Base-by-base conservation (phyloP, 2,797 vertebrate species). In the Sebastes melanostomus region DNA sequence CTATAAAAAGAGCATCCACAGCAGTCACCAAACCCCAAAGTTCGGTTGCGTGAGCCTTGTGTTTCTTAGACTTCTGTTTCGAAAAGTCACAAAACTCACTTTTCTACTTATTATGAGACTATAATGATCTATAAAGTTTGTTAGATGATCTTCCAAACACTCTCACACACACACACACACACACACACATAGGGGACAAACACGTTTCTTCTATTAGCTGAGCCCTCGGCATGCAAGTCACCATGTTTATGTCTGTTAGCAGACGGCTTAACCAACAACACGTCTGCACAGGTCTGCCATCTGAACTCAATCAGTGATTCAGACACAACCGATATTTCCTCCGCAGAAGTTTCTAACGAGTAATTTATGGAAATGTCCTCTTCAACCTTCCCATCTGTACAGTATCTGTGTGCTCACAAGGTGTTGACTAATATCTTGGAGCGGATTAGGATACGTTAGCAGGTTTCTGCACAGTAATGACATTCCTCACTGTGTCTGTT, bases 401-500 rank as follows among this genome's bases (percentile, higher is more conserved):
- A 16, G 68, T 86, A 65, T 77, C 20, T 86, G 84, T 80, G 75
- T 30, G 46, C 32, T 77, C 50, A 59, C 76, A 68, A 56, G 27
- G 62, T 78, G 81, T 86, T 92, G 90, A 86, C 81, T 87, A 87
- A 90, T 70, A 82, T 88, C 83, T 88, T 89, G 91, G 92, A 89
- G 82, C n/a, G 24, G 71, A 84, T 86, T 74, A 75, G 60, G 61
- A 76, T 77, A 18, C 60, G 14, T 85, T 72, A 36, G 81, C 80
- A 78, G 79, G 55, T 85, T 91, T 92, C 61, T 91, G 89, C 91
- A 79, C 77, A 67, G 86, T 88, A 89, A 92, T 89, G 88, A 86
- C 90, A 93, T 95, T 94, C 93, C 89, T 91, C 52, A 3, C 55
- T n/a, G 4, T 61, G 84, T 91, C 91, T 93, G 92, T 70, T 88